These are phyloP conservation scores for Tachyglossus aculeatus DNA, from an alignment of 2,797 vertebrate species.

Conservation along the genomic window DNA sequence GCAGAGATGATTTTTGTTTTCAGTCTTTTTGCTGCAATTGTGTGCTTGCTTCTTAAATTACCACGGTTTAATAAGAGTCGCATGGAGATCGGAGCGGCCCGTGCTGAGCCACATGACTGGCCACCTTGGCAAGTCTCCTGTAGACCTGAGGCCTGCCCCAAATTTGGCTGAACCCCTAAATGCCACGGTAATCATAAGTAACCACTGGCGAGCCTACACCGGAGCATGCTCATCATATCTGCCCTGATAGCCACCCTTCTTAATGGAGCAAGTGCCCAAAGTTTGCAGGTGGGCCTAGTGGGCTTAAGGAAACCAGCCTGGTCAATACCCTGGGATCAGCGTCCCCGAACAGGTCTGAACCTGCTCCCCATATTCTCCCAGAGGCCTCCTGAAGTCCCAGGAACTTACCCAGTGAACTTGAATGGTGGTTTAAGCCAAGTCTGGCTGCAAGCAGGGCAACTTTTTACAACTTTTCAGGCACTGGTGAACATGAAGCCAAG, in stretches of 20 bases:
- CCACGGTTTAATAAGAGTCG: neutral
- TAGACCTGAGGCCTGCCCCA: neutral
- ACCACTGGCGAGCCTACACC: neutral
- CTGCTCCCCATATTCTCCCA: neutral
- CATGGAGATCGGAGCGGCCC: neutral
- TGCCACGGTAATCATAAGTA: neutral
- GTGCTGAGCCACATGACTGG: neutral
- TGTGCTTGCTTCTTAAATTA: slow-evolving; percentile 2
- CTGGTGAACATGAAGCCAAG: too few species aligned
- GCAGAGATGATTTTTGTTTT: neutral
- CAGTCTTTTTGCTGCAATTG: neutral
- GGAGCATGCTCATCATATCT: neutral
- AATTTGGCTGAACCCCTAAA: neutral
- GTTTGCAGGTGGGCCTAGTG: neutral
- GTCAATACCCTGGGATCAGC: neutral
- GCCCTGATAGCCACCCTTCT: neutral
- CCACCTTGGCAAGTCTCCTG: neutral
- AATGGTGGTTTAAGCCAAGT: neutral
- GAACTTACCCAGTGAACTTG: neutral
- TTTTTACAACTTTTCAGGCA: neutral
- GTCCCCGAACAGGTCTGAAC: neutral
- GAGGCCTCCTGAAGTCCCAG: neutral
- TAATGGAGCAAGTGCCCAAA: neutral
- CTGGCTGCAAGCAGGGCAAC: too few species aligned
- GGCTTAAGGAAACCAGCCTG: neutral